A percentile compares a stretch with the other conserved stretches of the same genome.
Conservation (phyloP, 2,113 vertebrate genomes). For the Saccopteryx bilineata region DNA sequence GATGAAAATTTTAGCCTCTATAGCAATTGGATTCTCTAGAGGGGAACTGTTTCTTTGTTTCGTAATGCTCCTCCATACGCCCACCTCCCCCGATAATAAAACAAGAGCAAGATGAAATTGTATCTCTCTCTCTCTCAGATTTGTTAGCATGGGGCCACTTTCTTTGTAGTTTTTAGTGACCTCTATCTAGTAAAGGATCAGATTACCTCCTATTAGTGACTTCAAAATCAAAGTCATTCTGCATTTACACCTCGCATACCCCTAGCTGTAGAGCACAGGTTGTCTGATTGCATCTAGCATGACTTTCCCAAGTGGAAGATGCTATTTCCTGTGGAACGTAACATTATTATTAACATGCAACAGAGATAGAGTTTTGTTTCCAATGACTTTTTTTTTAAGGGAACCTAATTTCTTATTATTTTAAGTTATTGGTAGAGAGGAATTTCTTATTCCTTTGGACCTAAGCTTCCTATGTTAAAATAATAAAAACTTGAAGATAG, state of each 20-base stretch:
- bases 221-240: slow-evolving; percentile 27
- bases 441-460: not conserved
- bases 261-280: not conserved
- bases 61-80: slow-evolving; percentile 46
- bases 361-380: slow-evolving; percentile 30
- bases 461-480: slow-evolving; percentile 44
- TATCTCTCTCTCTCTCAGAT: not conserved
- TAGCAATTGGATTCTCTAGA: slow-evolving; percentile 55
- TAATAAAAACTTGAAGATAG: not conserved
- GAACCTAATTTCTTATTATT: slow-evolving; percentile 55
- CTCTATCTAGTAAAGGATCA: slow-evolving; percentile 30
- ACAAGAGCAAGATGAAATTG: slow-evolving; percentile 56
- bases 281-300: not conserved
- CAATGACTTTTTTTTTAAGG: not conserved
- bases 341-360: not conserved
- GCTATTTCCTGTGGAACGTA: not conserved
- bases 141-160: not conserved
- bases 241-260: not conserved
- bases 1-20: slow-evolving; percentile 60
- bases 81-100: not conserved
- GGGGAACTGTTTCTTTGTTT: slow-evolving; percentile 16
- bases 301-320: not conserved
- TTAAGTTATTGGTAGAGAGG: not conserved
- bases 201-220: slow-evolving; percentile 16
- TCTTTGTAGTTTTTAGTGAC: slow-evolving; percentile 12